phyloP scores from a whole-genome alignment of 2,888 invertebrate species.

The Tetragonula carbonaria region DNA sequence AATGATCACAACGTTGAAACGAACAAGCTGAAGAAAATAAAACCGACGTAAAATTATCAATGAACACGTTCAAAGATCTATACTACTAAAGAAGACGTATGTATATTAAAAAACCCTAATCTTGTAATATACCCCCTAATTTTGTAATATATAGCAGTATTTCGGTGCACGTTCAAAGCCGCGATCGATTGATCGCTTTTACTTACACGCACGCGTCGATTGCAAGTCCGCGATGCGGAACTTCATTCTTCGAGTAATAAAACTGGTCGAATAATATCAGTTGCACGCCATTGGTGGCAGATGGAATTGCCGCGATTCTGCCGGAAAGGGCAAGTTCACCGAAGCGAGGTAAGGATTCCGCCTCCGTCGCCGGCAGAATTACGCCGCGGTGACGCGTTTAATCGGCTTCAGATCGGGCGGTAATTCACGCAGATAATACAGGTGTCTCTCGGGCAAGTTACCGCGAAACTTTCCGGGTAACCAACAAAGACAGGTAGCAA shows the following conservation, averaged over 20 bases:
- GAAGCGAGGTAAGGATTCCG: neutral
- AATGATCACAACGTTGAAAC: too few relatives aligned
- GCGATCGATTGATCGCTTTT: too few relatives aligned
- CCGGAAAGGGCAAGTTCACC: neutral
- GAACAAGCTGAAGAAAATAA: too few relatives aligned
- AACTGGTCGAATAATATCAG: constrained; percentile 9
- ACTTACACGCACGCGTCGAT: neutral
- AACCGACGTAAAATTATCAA: too few relatives aligned
- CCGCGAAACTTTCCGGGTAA: constrained; percentile 14
- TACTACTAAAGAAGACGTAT: too few relatives aligned
- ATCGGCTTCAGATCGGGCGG: constrained; percentile 34
- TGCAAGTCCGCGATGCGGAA: neutral
- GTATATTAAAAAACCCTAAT: too few relatives aligned
- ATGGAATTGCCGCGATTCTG: neutral
- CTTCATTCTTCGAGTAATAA: neutral
- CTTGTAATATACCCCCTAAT: too few relatives aligned
- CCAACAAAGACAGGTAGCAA: constrained; percentile 5
- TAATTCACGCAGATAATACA: constrained; percentile 46
- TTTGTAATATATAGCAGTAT: too few relatives aligned
- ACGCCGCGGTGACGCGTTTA: constrained; percentile 20
- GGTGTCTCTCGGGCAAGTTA: constrained; percentile 23
- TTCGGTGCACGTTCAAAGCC: too few relatives aligned
- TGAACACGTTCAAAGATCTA: too few relatives aligned
- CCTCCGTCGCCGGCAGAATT: constrained; percentile 19
- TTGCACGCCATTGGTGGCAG: neutral